Evolutionary conservation across 2,113 vertebrate species (phyloP).

Genomic region (Triplophysa dalaica): DNA sequence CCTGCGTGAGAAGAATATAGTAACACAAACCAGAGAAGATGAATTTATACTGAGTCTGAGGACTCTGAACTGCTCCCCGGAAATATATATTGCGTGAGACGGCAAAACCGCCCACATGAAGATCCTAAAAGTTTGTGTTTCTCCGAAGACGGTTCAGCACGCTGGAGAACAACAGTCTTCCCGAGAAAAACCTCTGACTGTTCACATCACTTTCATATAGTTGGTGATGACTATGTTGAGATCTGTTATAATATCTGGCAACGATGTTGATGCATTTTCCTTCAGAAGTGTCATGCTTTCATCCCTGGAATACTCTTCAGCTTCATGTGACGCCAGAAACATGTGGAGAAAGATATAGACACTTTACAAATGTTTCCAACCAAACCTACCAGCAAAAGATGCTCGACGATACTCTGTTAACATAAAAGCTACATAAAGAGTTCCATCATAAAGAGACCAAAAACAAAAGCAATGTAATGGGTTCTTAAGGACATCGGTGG

Average conservation of each 20-base stretch:
- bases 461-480: too few species aligned
- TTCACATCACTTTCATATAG: slow-evolving; percentile 13
- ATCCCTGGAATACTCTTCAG: not conserved
- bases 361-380: not conserved
- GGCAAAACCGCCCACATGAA: not conserved
- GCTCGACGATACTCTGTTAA: not conserved
- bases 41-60: slow-evolving; percentile 43
- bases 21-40: slow-evolving; percentile 20
- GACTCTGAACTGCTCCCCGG: slow-evolving; percentile 41
- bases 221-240: not conserved
- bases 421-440: too few species aligned
- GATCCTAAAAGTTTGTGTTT: not conserved
- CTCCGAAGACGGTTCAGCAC: not conserved
- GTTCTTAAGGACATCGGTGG: too few species aligned
- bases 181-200: not conserved
- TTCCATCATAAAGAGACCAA: too few species aligned
- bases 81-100: slow-evolving; percentile 47
- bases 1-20: not conserved
- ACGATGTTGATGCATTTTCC: not conserved
- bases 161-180: not conserved
- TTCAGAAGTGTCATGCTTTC: not conserved
- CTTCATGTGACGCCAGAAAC: not conserved
- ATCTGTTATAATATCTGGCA: not conserved
- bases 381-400: not conserved
- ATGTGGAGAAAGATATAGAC: not conserved